These are phyloP conservation scores for Suricata suricatta DNA, from an alignment of 2,113 vertebrate genomes.

Conservation along the genomic window DNA sequence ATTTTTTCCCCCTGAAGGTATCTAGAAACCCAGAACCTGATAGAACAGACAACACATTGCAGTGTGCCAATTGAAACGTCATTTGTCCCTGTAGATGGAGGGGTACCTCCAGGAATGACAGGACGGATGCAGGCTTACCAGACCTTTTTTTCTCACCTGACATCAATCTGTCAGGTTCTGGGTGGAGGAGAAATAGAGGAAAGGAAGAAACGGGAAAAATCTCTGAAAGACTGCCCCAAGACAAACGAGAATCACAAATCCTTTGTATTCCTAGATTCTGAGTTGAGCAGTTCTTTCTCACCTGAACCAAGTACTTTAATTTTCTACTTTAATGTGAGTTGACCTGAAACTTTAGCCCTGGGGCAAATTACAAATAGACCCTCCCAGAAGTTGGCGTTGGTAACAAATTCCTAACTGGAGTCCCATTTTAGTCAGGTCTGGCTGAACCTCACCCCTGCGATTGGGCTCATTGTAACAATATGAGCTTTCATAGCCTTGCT, in stretches of 20 bases:
- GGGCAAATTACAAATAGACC: constrained; percentile 52
- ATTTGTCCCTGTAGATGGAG: background rate
- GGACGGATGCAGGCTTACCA: background rate
- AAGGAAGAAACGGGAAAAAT: background rate
- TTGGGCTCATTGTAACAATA: constrained; percentile 55
- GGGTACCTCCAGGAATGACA: background rate
- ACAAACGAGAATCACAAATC: background rate
- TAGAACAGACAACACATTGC: background rate
- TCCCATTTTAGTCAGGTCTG: constrained; percentile 31
- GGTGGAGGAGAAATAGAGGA: background rate
- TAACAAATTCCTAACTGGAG: constrained; percentile 58
- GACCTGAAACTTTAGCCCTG: constrained; percentile 41
- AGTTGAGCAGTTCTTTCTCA: background rate
- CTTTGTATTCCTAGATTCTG: background rate
- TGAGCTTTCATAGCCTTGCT: constrained; percentile 72
- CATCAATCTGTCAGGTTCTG: background rate
- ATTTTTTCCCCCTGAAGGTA: background rate
- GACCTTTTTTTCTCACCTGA: background rate
- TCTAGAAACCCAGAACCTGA: background rate
- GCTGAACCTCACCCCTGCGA: background rate
- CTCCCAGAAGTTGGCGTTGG: constrained; percentile 65
- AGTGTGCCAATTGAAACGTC: background rate
- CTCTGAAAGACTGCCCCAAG: background rate
- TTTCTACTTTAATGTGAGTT: background rate
- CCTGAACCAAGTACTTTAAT: constrained; percentile 18